A percentile compares a stretch with the other conserved stretches of the same genome.
phyloP scores from a whole-genome alignment of 2,113 vertebrate species.

The Carassius gibelio region DNA sequence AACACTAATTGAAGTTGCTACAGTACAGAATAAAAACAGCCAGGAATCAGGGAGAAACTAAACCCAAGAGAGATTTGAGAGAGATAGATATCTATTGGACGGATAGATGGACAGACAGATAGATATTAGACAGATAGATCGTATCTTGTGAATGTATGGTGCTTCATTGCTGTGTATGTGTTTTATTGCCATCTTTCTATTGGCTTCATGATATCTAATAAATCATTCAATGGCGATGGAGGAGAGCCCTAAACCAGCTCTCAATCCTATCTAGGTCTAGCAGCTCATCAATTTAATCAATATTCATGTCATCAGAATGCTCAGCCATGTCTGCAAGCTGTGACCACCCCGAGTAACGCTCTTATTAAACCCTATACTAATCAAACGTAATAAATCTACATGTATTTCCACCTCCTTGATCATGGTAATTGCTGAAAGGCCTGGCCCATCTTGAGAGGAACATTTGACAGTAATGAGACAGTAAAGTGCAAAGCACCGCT shows the following conservation, averaged over 20 bases:
- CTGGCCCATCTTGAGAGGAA: slow-evolving; percentile 58
- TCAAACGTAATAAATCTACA: slow-evolving; percentile 68
- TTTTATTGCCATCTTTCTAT: background rate
- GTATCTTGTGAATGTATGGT: background rate
- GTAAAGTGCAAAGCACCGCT: slow-evolving; percentile 63
- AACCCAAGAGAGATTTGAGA: background rate
- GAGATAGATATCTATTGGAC: background rate
- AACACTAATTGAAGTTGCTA: background rate
- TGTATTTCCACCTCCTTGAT: slow-evolving; percentile 69
- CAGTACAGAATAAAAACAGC: background rate
- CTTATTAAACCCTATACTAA: slow-evolving; percentile 66
- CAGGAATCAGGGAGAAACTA: background rate
- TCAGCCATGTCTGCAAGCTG: slow-evolving; percentile 57
- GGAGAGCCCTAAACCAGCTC: background rate
- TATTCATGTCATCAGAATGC: slow-evolving; percentile 67
- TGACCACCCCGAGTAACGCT: slow-evolving; percentile 39
- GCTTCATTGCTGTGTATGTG: slow-evolving; percentile 45
- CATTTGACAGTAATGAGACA: slow-evolving; percentile 61
- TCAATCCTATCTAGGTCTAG: background rate
- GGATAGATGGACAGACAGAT: too few relatives aligned
- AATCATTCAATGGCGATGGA: background rate
- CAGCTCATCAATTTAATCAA: slow-evolving; percentile 41
- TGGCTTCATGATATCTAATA: background rate
- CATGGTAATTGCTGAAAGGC: slow-evolving; percentile 64
- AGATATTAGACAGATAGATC: too few relatives aligned